These are phyloP conservation scores for Homalodisca vitripennis DNA, from an alignment of 1,140 invertebrate species.

Conservation along the genomic window DNA sequence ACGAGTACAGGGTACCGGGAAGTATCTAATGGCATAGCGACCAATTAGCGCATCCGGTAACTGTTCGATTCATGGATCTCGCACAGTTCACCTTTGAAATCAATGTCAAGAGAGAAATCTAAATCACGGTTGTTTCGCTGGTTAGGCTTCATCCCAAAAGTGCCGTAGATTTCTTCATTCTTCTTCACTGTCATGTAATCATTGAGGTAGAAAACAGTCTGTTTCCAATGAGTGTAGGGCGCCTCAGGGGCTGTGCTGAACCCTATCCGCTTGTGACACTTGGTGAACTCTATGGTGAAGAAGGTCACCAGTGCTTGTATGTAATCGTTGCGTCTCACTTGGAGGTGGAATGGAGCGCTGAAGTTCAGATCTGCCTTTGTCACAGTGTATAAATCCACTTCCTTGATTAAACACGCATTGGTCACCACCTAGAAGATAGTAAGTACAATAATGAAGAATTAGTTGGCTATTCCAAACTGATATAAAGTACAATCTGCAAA, in stretches of 20 bases:
- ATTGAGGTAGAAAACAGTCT: slow-evolving; percentile 98
- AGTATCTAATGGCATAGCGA: no score
- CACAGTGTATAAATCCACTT: slow-evolving; percentile 97
- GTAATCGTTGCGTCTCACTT: slow-evolving; percentile 92
- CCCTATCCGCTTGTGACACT: slow-evolving; percentile 96
- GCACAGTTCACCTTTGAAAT: slow-evolving; percentile 94
- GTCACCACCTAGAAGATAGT: slow-evolving; percentile 48
- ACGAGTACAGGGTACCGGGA: no score
- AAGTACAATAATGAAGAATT: no score
- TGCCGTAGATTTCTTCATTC: slow-evolving; percentile 88
- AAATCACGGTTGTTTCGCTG: slow-evolving; percentile 95
- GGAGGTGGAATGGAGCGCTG: slow-evolving; percentile 83
- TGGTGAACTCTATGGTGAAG: slow-evolving; percentile 99
- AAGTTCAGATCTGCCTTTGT: slow-evolving; percentile 94
- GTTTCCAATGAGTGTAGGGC: slow-evolving; percentile 99
- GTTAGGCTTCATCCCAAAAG: slow-evolving; percentile 93
- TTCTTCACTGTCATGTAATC: slow-evolving; percentile 91
- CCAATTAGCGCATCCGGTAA: slow-evolving; percentile 96
- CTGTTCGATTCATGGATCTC: slow-evolving; percentile 85
- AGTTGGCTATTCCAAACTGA: no score
- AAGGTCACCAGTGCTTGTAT: slow-evolving; percentile 97
- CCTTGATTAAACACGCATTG: slow-evolving; percentile 83
- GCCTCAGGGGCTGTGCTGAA: slow-evolving; percentile 98
- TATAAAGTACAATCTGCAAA: no score
- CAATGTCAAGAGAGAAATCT: slow-evolving; percentile 91